phyloP scores from a whole-genome alignment of 2,888 invertebrate genomes.

The Latrodectus hesperus region DNA sequence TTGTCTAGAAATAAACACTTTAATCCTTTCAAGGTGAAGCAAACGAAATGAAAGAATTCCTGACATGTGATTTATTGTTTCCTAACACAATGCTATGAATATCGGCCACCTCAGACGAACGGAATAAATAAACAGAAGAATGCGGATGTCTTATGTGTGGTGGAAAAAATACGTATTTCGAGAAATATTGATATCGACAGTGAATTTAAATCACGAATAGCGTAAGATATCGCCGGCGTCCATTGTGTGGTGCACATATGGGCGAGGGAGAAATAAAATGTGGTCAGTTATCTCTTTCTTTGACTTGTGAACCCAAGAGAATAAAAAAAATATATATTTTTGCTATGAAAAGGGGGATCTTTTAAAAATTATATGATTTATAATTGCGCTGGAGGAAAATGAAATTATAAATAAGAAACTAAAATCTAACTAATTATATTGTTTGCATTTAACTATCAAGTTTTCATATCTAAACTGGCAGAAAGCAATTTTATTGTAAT shows the following conservation, averaged over 20 bases:
- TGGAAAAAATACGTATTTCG: constrained; percentile 6
- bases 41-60: too few species aligned
- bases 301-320: constrained; percentile 37
- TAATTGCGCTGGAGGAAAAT: too few species aligned
- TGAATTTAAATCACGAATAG: constrained; percentile 45
- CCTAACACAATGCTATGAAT: constrained; percentile 6
- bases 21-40: too few species aligned
- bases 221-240: constrained; percentile 26
- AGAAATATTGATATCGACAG: constrained; percentile 18
- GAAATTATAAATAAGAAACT: too few species aligned
- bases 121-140: constrained; percentile 37
- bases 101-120: constrained; percentile 2
- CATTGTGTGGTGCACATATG: constrained; percentile 34
- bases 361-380: background rate
- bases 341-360: background rate
- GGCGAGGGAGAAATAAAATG: constrained; percentile 21
- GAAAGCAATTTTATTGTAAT: too few species aligned
- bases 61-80: background rate
- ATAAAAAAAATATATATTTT: constrained; percentile 16
- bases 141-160: background rate
- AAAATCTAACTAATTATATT: too few species aligned
- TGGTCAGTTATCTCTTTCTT: constrained; percentile 54
- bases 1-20: too few species aligned
- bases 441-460: too few species aligned
- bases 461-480: too few species aligned